Percentiles rank a stretch among this genome's conserved stretches.
phyloP scores from a whole-genome alignment of 2,113 vertebrate species.

The Myrmophylax atrothorax region DNA sequence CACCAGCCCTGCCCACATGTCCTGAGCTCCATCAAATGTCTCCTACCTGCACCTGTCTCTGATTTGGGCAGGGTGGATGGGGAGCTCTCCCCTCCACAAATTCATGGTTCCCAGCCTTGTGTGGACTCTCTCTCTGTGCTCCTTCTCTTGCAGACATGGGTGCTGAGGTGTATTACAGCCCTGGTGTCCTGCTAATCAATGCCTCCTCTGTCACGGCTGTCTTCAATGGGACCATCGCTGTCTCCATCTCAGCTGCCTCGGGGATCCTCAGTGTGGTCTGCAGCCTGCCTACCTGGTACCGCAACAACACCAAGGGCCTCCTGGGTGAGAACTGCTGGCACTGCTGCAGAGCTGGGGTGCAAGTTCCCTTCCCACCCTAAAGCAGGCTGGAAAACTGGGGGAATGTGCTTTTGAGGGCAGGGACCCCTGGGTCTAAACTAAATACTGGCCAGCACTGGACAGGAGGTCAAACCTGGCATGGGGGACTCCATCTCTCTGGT shows the following conservation, averaged over 20 bases:
- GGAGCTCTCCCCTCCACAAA: background rate
- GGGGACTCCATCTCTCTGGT: background rate
- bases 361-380: background rate
- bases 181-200: background rate
- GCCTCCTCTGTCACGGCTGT: background rate
- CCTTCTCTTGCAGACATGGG: conserved; percentile 1
- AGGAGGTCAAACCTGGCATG: background rate
- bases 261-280: conserved; percentile 18
- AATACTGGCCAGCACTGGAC: background rate
- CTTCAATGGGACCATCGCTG: background rate
- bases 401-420: background rate
- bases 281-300: background rate
- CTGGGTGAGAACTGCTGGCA: conserved; percentile 32
- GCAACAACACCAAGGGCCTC: conserved; percentile 24
- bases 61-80: background rate
- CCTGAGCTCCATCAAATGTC: background rate
- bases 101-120: background rate
- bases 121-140: background rate
- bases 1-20: background rate
- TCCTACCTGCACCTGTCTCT: background rate
- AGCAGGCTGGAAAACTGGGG: background rate
- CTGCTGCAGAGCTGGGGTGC: fast-evolving
- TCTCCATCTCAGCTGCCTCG: background rate
- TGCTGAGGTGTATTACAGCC: background rate
- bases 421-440: background rate